These are phyloP conservation scores for Cyclura pinguis DNA, from an alignment of 2,797 vertebrate genomes.

Conservation along the genomic window DNA sequence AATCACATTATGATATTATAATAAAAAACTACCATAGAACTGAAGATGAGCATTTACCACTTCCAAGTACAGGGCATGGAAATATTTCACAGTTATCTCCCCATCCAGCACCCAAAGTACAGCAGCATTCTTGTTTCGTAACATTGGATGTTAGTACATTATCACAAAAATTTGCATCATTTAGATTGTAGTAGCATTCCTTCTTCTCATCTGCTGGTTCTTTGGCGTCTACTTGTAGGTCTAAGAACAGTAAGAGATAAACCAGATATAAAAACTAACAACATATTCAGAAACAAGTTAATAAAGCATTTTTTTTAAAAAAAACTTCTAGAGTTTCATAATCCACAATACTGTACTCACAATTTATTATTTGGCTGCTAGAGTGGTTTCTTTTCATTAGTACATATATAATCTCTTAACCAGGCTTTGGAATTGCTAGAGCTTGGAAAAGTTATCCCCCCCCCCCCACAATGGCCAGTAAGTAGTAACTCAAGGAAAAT, in stretches of 20 bases:
- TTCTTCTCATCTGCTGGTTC: slow-evolving; percentile 86
- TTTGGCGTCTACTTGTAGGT: slow-evolving; percentile 64
- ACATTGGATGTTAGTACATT: slow-evolving; percentile 93
- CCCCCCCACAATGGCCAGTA: too few relatives aligned
- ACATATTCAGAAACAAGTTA: background rate
- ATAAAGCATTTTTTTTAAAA: background rate
- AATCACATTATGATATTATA: background rate
- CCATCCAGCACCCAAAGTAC: slow-evolving; percentile 96
- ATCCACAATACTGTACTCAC: background rate
- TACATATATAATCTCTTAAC: background rate
- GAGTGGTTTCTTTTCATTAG: background rate
- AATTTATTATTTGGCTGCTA: background rate
- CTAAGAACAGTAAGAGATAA: slow-evolving; percentile 58
- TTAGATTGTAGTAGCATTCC: slow-evolving; percentile 95
- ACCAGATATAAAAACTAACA: background rate
- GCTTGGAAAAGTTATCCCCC: background rate
- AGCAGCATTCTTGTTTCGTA: slow-evolving; percentile 96
- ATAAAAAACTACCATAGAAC: background rate
- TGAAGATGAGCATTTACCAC: slow-evolving; percentile 81
- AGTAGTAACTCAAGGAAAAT: too few relatives aligned
- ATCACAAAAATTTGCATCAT: slow-evolving; percentile 94
- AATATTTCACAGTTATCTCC: slow-evolving; percentile 98
- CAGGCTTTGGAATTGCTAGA: background rate
- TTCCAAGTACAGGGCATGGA: slow-evolving; percentile 92
- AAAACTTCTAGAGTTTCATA: background rate